Base-by-base conservation (phyloP, 37 sponge, comb jelly and placozoan genomes). In the Crambe crambe region DNA sequence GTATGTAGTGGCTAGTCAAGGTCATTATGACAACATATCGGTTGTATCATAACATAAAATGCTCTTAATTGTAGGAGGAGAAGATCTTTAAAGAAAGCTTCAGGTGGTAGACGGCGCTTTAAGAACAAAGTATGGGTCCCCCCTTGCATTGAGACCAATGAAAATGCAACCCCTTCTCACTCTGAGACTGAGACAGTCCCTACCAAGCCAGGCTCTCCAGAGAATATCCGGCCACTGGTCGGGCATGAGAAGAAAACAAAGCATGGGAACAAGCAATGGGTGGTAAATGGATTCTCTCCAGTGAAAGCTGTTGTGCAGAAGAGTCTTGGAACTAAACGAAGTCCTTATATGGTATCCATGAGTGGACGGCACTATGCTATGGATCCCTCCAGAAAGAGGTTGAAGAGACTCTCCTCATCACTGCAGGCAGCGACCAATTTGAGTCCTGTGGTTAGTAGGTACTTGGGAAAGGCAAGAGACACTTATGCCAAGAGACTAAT, bases 241-340 rank as follows among this genome's bases (percentile, higher is more conserved):
- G 86, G 87, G 1, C 70, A 23, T 65, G 87, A 86, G 65, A 32
- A 30, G 8, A 86, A 80, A 26, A 79, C 87, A 0, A 80, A 31
- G 38, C 80, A 39, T 34, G 87, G 87, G 38, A 86, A 86, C 47
- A 72, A 56, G n/a, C 87, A 74, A 43, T 86, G 87, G 87, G 59
- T 86, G 42, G 38, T 74, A 5, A 32, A 30, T 31, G 35, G 34
- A 30, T 32, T 18, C 10, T 4, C 59, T 58, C 59, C 21, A n/a
- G n/a, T n/a, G n/a, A n/a, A n/a, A n/a, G n/a, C n/a, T n/a, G 51
- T 47, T 6, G 12, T 6, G 12, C 6, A 12, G 12, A 47, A 47
- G 51, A 47, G 6, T 47, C 51, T 12, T 47, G 12, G 63, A 29
- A 62, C 63, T 62, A n/a, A 29, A 8, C n/a, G 51, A 15, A 47